phyloP scores from a whole-genome alignment of 2,888 invertebrate species.

The Heliconius cydno region DNA sequence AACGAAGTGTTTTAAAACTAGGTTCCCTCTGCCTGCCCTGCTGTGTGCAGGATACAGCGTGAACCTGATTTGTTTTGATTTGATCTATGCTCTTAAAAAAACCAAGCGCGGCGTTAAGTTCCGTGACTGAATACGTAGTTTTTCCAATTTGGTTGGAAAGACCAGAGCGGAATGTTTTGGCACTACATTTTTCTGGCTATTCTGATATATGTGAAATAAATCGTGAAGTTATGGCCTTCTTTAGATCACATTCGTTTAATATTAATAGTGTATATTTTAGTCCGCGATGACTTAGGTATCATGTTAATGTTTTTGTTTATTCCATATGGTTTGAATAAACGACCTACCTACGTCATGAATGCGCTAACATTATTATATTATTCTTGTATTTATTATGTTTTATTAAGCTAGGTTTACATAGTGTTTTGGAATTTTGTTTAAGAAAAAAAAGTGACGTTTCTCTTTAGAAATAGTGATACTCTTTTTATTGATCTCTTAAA shows the following conservation, averaged over 20 bases:
- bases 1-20: no score
- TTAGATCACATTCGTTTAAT: constrained; percentile 41
- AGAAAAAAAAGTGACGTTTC: background rate
- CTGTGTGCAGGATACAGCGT: no score
- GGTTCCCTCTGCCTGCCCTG: no score
- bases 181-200: no score
- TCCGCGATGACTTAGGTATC: constrained; percentile 24
- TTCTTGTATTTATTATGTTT: background rate
- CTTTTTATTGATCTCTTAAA: background rate
- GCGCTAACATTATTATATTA: background rate
- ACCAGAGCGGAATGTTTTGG: no score
- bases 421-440: background rate
- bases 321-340: background rate
- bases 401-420: background rate
- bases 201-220: background rate
- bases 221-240: constrained; percentile 1
- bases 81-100: background rate
- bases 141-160: background rate
- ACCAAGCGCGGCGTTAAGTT: background rate
- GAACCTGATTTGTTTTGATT: background rate
- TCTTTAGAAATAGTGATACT: background rate
- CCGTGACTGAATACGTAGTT: background rate
- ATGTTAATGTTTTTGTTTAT: constrained; percentile 7
- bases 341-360: background rate
- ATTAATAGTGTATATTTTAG: constrained; percentile 38